Evolutionary conservation across 2,113 vertebrate species (phyloP), one percentile per base, ranked within the genome.

Genomic region (Micronycteris hirsuta): DNA sequence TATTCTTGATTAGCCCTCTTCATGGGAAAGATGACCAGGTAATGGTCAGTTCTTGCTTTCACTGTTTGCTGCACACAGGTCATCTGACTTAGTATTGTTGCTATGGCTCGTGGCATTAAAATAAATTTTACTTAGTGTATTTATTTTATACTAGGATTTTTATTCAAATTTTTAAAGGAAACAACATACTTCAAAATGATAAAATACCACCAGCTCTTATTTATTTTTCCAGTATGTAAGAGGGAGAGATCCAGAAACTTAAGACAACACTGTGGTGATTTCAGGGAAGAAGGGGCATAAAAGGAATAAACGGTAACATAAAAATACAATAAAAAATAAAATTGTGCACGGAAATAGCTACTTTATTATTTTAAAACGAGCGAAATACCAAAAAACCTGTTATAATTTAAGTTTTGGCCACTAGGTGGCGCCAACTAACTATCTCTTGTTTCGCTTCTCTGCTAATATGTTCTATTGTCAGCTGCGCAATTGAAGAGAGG

Each of bases 391-490:
- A 3, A 45, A 85, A 33, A 31, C 26, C 19, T 16, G 38, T 38
- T 31, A 7, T 12, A 0, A 7, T 73, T 96, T 96, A 92, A 84
- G 33, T 93, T 70, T 49, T 28, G 0, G 38, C 98, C 98, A 97
- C 98, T 78, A 94, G 98, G 96, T 98, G 98, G 98, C 96, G 89
- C 93, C 97, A 12, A 26, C 33, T 85, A 70, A 63, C 96, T 73
- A 67, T 63, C 56, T 96, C 80, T 88, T 17, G 14, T 76, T 38
- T 63, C 85, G 15, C 33, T 28, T 2, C 1, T 24, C 22, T 16
- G 15, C 71, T 85, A 58, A 65, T 45, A 56, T 83, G 96, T 95
- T 73, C 96, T 81, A 33, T 92, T 76, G 36, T 96, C 54, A 61
- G 4, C 19, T 13, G 28, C 43, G 14, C 90, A 43, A 93, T 36